Base-by-base conservation (phyloP, 1,140 invertebrate species). In the Vanessa atalanta region DNA sequence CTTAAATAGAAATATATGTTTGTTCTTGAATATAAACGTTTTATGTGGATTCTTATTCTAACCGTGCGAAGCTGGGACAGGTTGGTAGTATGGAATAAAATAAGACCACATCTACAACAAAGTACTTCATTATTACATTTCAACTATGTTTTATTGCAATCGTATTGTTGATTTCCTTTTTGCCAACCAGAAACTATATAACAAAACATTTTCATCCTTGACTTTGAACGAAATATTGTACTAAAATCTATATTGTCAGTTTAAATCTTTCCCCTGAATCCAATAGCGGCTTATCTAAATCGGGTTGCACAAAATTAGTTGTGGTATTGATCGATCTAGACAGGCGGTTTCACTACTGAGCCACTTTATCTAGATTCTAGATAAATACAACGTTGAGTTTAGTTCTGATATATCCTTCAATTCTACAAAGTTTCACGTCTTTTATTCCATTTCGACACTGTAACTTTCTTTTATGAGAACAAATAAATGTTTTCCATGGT, bases 341-440 rank as follows among this genome's bases (percentile, higher is more conserved):
- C 57, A 70, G 67, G 26, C 50, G 20, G 31, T 57, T 51, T 60
- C 50, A 70, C 31, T 48, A 47, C 15, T 63, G 51, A 60, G 50
- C 47, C 16, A 63, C 43, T 70, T 70, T 70, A 61, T 61, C 57
- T 23, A 51, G 48, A 31, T 4, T 67, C 65, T 67, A 63, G 68
- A 70, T 70, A 61, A 70, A 70, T 70, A 47, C 23, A 70, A 47
- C 37, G 57, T 63, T 63, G 37, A 70, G 26, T 63, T 70, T 50
- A 63, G 68, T 15, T 63, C 47, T 60, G 67, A 60, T 60, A 13
- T 57, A n/a, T 20, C 23, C 53, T 57, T n/a, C 16, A 23, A 23
- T 57, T 13, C 23, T 23, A 57, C 53, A 13, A 57, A 23, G 16
- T 57, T 57, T 23, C 2, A 26, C 50, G 65, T 51, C 26, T 55